Base-by-base conservation (phyloP, 2,888 invertebrate species). In the Drosophila yooni region DNA sequence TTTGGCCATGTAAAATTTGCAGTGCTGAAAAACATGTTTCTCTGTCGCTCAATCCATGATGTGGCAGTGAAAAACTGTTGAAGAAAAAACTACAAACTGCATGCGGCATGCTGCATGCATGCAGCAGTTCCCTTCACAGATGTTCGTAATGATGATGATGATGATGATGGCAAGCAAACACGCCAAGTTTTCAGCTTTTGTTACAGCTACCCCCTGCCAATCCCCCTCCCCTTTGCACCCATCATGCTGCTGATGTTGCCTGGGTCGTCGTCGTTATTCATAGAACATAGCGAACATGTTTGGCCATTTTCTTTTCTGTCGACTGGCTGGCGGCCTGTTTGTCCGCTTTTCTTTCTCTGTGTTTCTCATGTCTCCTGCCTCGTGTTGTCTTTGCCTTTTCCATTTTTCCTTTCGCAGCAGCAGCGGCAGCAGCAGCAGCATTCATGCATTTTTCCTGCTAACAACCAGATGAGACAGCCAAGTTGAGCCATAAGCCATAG, bases 361-460 rank as follows among this genome's bases (percentile, higher is more conserved):
- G 70, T 74, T 74, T 77, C 69, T 69, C 70, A 76, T 69, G 70
- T 85, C 27, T n/a, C 27, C 7, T 29, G 50, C 10, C 46, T 15
- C 54, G 18, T 71, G 77, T 70, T 67, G 77, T 81, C 83, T 79
- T 84, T 76, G 76, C 76, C 74, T 79, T 88, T 87, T 83, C 70
- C 27, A 56, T 67, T 75, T 62, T 56, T 58, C 43, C 59, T 53
- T 27, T 62, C 43, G 13, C 40, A 33, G 36, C 31, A 36, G 38
- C 64, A 52, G 34, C 60, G 43, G 31, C 40, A 76, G 77, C 81
- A 79, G 33, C 33, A 38, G 38, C 67, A 77, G 85, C 90, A 83
- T 82, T 87, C 90, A 90, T 90, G 87, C 90, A 88, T 85, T 87
- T 90, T 90, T 88, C 89, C 90, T 85, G 88, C 86, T 82, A 75